Evolutionary conservation across 2,113 vertebrate species (phyloP).

Genomic region (Eira barbara): DNA sequence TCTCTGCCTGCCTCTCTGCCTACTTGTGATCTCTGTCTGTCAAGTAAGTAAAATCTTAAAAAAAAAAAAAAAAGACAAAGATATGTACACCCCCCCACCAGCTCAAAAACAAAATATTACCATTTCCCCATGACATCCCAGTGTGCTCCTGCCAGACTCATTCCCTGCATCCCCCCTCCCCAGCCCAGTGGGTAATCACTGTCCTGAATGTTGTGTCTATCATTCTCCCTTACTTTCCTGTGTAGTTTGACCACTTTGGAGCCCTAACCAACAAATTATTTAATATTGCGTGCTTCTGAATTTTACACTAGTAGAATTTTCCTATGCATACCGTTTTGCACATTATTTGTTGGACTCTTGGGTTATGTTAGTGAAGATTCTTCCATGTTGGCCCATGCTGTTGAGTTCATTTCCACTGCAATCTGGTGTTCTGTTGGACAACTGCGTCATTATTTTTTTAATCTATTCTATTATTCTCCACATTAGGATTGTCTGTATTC

Average conservation of each 20-base stretch:
- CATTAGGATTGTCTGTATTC: background rate
- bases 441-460: background rate
- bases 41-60: too few relatives aligned
- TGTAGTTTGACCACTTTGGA: background rate
- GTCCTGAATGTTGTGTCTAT: background rate
- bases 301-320: background rate
- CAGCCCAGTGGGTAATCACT: background rate
- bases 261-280: background rate
- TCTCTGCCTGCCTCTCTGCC: too few relatives aligned
- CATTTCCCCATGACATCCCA: background rate
- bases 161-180: too few relatives aligned
- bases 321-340: background rate
- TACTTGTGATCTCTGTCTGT: too few relatives aligned
- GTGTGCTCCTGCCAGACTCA: background rate
- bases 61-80: too few relatives aligned
- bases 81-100: too few relatives aligned
- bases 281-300: background rate
- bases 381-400: background rate
- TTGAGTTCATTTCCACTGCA: background rate
- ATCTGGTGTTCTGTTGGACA: background rate
- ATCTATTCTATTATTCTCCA: background rate
- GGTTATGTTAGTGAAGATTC: too few relatives aligned
- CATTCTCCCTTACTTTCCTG: background rate
- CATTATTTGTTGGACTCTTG: background rate
- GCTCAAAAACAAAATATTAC: background rate